These are phyloP conservation scores for Lasius fuliginosus DNA, from an alignment of 2,888 invertebrate genomes.

Conservation along the genomic window DNA sequence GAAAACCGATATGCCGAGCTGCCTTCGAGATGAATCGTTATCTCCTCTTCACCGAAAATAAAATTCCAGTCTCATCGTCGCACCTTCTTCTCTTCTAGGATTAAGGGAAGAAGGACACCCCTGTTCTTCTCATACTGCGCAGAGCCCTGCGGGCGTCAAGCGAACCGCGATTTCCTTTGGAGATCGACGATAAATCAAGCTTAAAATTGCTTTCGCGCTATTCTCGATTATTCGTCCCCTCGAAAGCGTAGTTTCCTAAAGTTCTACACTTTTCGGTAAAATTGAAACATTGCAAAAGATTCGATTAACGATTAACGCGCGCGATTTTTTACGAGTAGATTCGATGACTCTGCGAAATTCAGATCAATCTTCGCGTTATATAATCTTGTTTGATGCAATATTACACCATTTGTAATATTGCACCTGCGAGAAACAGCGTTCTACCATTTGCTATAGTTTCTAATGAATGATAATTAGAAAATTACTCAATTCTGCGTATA, in stretches of 20 bases:
- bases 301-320: not conserved
- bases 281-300: not conserved
- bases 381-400: slow-evolving; percentile 4
- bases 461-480: not conserved
- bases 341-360: not conserved
- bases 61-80: slow-evolving; percentile 32
- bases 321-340: not conserved
- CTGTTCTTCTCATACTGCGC: slow-evolving; percentile 7
- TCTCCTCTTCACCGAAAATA: slow-evolving; percentile 35
- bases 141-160: slow-evolving; percentile 21
- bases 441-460: slow-evolving; percentile 1
- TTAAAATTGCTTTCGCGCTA: slow-evolving; percentile 39
- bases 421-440: not conserved
- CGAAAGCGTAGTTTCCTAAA: slow-evolving; percentile 1
- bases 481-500: slow-evolving; percentile 2
- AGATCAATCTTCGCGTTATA: not conserved
- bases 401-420: not conserved
- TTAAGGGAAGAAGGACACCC: slow-evolving; percentile 16
- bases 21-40: slow-evolving; percentile 24
- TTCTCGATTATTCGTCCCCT: slow-evolving; percentile 35
- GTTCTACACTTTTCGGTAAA: not conserved
- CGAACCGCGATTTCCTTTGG: slow-evolving; percentile 49
- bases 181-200: slow-evolving; percentile 47
- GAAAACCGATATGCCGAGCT: slow-evolving; percentile 26
- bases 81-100: slow-evolving; percentile 2